These are phyloP conservation scores for Setophaga kirtlandii DNA, from an alignment of 2,113 vertebrate species.

Conservation along the genomic window DNA sequence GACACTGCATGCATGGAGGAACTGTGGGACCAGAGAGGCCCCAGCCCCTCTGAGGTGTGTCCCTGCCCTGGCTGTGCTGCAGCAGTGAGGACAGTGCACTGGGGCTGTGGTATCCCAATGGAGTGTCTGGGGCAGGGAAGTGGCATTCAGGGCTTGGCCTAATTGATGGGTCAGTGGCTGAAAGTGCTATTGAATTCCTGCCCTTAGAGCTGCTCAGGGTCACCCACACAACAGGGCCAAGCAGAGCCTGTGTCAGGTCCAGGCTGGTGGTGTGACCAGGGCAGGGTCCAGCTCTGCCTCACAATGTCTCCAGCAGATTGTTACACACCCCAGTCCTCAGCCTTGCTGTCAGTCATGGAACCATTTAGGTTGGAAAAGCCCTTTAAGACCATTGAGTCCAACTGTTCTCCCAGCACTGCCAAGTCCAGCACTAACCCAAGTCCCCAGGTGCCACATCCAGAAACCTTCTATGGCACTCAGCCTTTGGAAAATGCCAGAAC, in stretches of 20 bases:
- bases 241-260: not conserved
- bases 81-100: fast-evolving
- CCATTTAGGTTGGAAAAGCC: not conserved
- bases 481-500: not conserved
- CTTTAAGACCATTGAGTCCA: not conserved
- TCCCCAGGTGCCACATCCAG: not conserved
- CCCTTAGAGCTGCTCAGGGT: not conserved
- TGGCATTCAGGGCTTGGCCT: not conserved
- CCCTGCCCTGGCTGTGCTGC: not conserved
- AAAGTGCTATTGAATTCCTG: not conserved
- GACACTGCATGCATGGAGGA: fast-evolving
- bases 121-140: not conserved
- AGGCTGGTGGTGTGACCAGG: not conserved
- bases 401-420: not conserved
- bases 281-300: not conserved
- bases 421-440: not conserved
- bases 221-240: not conserved
- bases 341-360: not conserved
- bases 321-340: not conserved
- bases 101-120: not conserved
- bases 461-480: not conserved
- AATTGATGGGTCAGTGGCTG: not conserved
- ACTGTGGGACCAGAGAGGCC: not conserved
- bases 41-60: not conserved
- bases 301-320: not conserved